Base-by-base conservation (phyloP, 2,888 invertebrate genomes). In the Hofmannophila pseudospretella region DNA sequence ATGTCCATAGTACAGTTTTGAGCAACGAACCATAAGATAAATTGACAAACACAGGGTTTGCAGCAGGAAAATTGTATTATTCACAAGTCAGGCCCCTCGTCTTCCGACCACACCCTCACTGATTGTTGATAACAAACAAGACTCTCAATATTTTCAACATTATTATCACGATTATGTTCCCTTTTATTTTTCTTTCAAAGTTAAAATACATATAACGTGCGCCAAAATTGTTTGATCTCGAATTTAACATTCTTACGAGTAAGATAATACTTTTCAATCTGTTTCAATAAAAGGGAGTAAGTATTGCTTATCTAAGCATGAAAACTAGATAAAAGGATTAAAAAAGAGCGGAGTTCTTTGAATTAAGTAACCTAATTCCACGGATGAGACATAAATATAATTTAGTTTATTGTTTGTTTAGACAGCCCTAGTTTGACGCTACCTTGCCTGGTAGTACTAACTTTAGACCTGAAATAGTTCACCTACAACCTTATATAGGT, bases 71-170 rank as follows among this genome's bases (percentile, higher is more conserved):
- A 16, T 30, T 11, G 13, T 28, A 28, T 28, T 28, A 13, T 28
- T 13, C 13, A 27, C 12, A 16, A 30, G 13, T 14, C 29, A 14
- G 13, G 16, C 8, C 27, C 27, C 29, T 30, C 29, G n/a, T 16
- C 29, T 30, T 13, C 7, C 13, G 28, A 30, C 29, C 29, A 30
- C 29, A 30, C 29, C 29, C 29, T 27, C 29, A 9, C 16, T 8
- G 10, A 5, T 3, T 28, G 12, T 28, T 13, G 28, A 28, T 11
- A 28, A 28, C 28, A 28, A 28, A 12, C 12, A 28, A 28, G 9
- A 28, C 28, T 7, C 23, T 16, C 5, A 16, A 16, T 16, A 16
- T 16, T 16, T 16, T 16, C 16, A 16, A 16, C 16, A 16, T 16
- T 16, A 4, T 16, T 16, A 16, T 16, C 3, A 16, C 16, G 3